phyloP scores from a whole-genome alignment of 2,888 invertebrate species.

The Physocephala rufipes region DNA sequence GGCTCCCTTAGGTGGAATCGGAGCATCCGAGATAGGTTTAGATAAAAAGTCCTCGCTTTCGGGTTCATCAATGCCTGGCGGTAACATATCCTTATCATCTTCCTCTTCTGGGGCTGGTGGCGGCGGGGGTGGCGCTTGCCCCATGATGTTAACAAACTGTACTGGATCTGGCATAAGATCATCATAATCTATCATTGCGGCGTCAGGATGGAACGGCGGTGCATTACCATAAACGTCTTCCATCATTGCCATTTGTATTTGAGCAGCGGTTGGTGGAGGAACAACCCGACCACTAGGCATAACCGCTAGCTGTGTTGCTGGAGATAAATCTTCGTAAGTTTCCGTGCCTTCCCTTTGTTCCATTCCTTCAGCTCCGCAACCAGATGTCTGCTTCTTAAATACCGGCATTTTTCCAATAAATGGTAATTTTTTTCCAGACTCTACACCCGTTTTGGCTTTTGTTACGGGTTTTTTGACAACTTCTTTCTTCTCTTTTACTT shows the following conservation, averaged over 20 bases:
- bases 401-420: constrained; percentile 88
- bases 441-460: constrained; percentile 53
- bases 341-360: constrained; percentile 27
- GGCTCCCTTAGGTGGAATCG: constrained; percentile 66
- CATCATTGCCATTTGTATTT: constrained; percentile 62
- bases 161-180: constrained; percentile 66
- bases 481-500: constrained; percentile 49
- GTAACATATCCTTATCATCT: constrained; percentile 60
- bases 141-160: constrained; percentile 64
- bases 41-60: constrained; percentile 65
- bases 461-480: constrained; percentile 38
- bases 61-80: constrained; percentile 64
- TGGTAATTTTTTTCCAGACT: constrained; percentile 75
- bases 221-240: constrained; percentile 62
- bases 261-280: constrained; percentile 56
- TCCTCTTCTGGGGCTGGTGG: constrained; percentile 54
- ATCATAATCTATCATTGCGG: constrained; percentile 63
- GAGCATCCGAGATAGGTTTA: constrained; percentile 65
- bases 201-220: constrained; percentile 63
- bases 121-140: constrained; percentile 64
- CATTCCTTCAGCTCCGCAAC: constrained; percentile 25
- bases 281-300: constrained; percentile 35
- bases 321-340: constrained; percentile 12
- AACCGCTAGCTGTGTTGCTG: constrained; percentile 8
- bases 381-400: constrained; percentile 68